Evolutionary conservation across 2,888 invertebrate species (phyloP), one percentile per base, ranked within the genome.

Genomic region (Drosophila cognata): DNA sequence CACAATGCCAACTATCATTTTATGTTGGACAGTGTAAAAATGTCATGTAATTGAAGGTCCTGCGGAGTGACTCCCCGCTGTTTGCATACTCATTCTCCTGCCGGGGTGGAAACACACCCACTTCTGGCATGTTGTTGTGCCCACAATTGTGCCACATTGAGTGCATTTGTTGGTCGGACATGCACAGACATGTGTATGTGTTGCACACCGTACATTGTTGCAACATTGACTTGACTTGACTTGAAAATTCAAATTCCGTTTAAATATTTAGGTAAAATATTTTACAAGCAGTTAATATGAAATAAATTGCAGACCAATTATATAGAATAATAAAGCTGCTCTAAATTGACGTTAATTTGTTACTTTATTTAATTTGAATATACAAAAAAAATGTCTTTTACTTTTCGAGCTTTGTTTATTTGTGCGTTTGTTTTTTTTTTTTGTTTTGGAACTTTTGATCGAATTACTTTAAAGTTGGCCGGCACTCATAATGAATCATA

Each of bases 21-120:
- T 43, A 36, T 79, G 59, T 63, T 53, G 56, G 4, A 10, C 31
- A 63, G 71, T 80, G 57, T 80, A 76, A 31, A 51, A 55, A 60
- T 41, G 52, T 36, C 35, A 56, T 38, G 21, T 65, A 65, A 76
- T 80, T 78, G 81, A 71, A 80, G 80, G 81, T 78, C 78, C 78
- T 78, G 77, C 48, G 36, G 58, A 33, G 16, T 6, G 18, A 13
- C 13, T 3, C 16, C 8, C 8, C 5, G 2, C 31, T 35, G 64
- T 16, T 35, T 35, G 21, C 5, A 28, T 13, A 11, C 18, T 13
- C 2, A 18, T 35, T 25, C 28, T 38, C 31, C 43, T 56, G 58
- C 60, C 52, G 48, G 10, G 58, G 56, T 35, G 43, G 56, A 33
- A 33, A 53, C 77, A 67, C 76, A 66, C 81, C 77, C 68, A 76